Conservation (phyloP, 1,140 invertebrate genomes). For the Vollenhovia emeryi region DNA sequence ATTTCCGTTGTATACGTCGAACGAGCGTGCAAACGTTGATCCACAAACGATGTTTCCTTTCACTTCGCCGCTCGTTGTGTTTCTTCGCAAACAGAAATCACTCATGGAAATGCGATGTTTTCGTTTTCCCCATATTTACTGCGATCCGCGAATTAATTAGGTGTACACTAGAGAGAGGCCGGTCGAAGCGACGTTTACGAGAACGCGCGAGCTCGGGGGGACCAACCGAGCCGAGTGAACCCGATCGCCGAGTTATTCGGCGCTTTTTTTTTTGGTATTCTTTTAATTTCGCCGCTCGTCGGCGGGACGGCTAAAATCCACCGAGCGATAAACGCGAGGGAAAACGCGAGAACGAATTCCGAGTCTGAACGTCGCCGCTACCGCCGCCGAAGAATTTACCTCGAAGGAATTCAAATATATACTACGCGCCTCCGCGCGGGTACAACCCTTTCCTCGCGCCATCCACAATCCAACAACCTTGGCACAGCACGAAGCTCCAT, state of each 20-base stretch:
- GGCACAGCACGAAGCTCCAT: constrained; percentile 57
- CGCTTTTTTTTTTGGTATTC: constrained; percentile 26
- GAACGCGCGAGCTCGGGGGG: constrained; percentile 19
- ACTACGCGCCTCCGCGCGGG: constrained; percentile 48
- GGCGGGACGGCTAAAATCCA: not conserved
- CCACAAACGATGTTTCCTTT: constrained; percentile 58
- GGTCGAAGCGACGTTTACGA: constrained; percentile 12
- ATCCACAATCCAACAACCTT: constrained; percentile 37
- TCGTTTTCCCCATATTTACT: constrained; percentile 31
- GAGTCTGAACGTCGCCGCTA: constrained; percentile 21
- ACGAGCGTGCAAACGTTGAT: constrained; percentile 48
- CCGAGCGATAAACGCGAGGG: constrained; percentile 2
- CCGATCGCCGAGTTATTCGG: not conserved
- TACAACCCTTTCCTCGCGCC: constrained; percentile 22
- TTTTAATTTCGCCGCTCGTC: constrained; percentile 23
- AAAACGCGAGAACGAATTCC: constrained; percentile 58
- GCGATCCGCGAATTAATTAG: constrained; percentile 48
- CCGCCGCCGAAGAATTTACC: constrained; percentile 57
- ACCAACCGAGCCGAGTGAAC: not conserved
- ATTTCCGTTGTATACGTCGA: constrained; percentile 35
- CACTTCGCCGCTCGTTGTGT: constrained; percentile 38
- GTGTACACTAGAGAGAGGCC: not conserved
- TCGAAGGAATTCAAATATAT: constrained; percentile 72
- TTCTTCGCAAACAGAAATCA: constrained; percentile 57
- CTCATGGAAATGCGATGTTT: constrained; percentile 54